Conservation (phyloP, 1,140 invertebrate genomes). For the Alviniconcha marisindica region DNA sequence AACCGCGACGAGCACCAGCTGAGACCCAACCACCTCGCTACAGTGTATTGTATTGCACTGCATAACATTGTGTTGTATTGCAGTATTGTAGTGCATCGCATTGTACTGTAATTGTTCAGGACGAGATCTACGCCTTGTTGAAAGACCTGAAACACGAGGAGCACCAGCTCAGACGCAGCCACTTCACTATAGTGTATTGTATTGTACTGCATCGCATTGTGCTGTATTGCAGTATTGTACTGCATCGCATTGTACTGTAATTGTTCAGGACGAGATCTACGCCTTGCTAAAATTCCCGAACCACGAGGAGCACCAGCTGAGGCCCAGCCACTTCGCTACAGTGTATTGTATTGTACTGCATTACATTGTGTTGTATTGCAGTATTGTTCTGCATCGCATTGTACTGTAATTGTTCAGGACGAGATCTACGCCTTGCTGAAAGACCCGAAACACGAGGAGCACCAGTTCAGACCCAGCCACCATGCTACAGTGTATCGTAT, state of each 20-base stretch:
- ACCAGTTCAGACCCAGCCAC: not conserved
- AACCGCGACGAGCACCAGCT: slow-evolving; percentile 21
- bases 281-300: slow-evolving; percentile 27
- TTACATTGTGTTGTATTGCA: slow-evolving; percentile 2
- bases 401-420: not conserved
- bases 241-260: not conserved
- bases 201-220: not conserved
- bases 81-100: not conserved
- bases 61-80: slow-evolving; percentile 2
- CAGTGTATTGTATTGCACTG: not conserved
- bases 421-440: slow-evolving; percentile 31
- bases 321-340: not conserved
- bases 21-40: not conserved
- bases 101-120: not conserved
- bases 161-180: not conserved
- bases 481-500: not conserved
- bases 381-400: not conserved
- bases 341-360: not conserved
- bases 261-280: slow-evolving; percentile 33
- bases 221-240: not conserved
- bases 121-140: slow-evolving; percentile 30
- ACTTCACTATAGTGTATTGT: not conserved
- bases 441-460: slow-evolving; percentile 28
- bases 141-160: slow-evolving; percentile 31
- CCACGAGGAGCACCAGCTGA: slow-evolving; percentile 19